phyloP scores from a whole-genome alignment of 2,113 vertebrate genomes.

The Bucco capensis region DNA sequence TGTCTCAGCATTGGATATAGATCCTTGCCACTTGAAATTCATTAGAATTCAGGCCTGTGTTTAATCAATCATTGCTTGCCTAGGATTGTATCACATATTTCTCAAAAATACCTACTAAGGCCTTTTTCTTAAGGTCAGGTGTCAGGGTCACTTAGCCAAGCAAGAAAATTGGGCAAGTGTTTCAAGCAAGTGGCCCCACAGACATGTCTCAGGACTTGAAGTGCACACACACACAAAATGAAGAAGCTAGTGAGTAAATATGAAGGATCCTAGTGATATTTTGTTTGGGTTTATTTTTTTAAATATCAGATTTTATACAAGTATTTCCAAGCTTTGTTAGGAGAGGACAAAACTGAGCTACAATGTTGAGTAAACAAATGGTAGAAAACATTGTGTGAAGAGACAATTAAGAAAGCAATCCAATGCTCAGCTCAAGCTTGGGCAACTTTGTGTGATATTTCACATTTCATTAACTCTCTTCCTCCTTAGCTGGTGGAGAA shows the following conservation, averaged over 20 bases:
- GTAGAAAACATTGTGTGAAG: background rate
- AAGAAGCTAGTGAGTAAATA: background rate
- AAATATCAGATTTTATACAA: background rate
- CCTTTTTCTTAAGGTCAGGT: background rate
- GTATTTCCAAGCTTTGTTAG: background rate
- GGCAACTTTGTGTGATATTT: background rate
- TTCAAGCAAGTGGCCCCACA: background rate
- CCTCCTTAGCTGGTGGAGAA: rapidly evolving
- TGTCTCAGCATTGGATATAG: background rate
- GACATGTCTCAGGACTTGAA: background rate
- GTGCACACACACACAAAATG: background rate
- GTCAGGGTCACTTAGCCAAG: background rate
- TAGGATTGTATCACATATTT: background rate
- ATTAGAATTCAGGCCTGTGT: background rate
- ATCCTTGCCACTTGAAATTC: background rate
- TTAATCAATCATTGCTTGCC: background rate
- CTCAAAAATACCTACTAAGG: background rate
- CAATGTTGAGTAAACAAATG: background rate
- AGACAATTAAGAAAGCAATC: background rate
- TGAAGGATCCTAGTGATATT: background rate
- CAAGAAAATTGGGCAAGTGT: background rate
- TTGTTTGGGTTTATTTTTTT: background rate
- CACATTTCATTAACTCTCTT: background rate
- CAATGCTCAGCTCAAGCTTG: background rate
- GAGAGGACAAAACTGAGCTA: background rate